Conservation (phyloP, 2,797 vertebrate genomes). For the Sebastes minor region DNA sequence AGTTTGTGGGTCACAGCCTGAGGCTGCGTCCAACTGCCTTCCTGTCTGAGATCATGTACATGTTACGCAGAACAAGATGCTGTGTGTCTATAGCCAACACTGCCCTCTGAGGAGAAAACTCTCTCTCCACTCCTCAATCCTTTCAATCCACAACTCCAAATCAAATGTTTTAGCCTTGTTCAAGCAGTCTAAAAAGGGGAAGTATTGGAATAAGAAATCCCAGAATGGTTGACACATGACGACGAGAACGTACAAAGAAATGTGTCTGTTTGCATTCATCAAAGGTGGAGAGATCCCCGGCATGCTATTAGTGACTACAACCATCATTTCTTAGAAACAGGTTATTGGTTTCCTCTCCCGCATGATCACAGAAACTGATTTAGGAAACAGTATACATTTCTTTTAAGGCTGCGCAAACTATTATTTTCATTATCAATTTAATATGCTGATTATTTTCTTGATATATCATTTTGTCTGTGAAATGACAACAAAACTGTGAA, state of each 20-base stretch:
- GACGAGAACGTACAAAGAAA: background rate
- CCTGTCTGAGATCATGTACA: slow-evolving; percentile 62
- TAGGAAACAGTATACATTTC: background rate
- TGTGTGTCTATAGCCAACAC: slow-evolving; percentile 27
- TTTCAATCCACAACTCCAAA: background rate
- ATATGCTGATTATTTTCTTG: background rate
- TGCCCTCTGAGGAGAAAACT: slow-evolving; percentile 14
- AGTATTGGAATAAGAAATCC: background rate
- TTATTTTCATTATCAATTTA: background rate
- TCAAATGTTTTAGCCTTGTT: slow-evolving; percentile 10
- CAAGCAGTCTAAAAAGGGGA: slow-evolving; percentile 9
- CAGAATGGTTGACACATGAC: background rate
- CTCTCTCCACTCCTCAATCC: background rate
- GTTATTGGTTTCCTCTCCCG: background rate
- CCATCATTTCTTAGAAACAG: background rate
- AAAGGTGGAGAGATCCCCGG: background rate
- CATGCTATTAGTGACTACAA: background rate
- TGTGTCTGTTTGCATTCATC: background rate
- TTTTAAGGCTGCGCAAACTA: background rate
- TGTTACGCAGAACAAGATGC: slow-evolving; percentile 37
- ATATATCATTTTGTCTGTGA: background rate
- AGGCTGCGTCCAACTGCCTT: slow-evolving; percentile 56
- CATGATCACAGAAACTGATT: background rate
- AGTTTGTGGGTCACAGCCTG: slow-evolving; percentile 45
- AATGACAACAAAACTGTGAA: background rate